Base-by-base conservation (phyloP, 2,888 invertebrate genomes). In the Acleris literana region DNA sequence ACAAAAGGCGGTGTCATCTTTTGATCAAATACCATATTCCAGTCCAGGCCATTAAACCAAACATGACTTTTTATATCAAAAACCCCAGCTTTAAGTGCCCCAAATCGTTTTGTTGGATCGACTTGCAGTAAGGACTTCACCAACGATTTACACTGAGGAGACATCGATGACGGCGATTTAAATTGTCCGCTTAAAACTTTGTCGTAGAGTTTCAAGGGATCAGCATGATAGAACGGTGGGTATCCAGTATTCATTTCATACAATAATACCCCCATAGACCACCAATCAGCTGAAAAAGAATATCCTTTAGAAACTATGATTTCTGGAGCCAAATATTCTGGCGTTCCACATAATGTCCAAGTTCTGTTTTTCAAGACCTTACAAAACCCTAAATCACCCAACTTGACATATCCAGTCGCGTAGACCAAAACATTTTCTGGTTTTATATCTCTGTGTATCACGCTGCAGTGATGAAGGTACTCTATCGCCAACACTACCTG, bases 261-360 rank as follows among this genome's bases (percentile, higher is more conserved):
- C 49, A 98, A 93, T 9, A 98, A 90, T 0, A 98, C 94, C 0
- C 97, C 99, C 54, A 97, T 93, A 0, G 98, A 95, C 99, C 99
- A 99, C 98, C 98, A 99, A 81, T 99, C 99, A 0, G 97, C 98
- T 0, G 97, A 95, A 77, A 94, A 96, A 46, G 97, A 96, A 87
- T 99, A 99, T 0, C 98, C 98, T 85, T 97, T 97, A 44, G 96
- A 96, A 72, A 97, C 93, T 72, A 98, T 97, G 22, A 96, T 95
- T 89, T 99, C 99, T 1, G 97, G 97, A 0, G 99, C 99, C 68
- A 99, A 90, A 87, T 99, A 99, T 86, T 99, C 99, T 0, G 99
- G 99, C 0, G 99, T 99, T 0, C 98, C 99, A 83, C 99, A 99
- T 62, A 99, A 85, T 0, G 98, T 98, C 95, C 97, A 97, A 0